phyloP scores from a whole-genome alignment of 2,113 vertebrate species.

The Haliaeetus leucogaster region DNA sequence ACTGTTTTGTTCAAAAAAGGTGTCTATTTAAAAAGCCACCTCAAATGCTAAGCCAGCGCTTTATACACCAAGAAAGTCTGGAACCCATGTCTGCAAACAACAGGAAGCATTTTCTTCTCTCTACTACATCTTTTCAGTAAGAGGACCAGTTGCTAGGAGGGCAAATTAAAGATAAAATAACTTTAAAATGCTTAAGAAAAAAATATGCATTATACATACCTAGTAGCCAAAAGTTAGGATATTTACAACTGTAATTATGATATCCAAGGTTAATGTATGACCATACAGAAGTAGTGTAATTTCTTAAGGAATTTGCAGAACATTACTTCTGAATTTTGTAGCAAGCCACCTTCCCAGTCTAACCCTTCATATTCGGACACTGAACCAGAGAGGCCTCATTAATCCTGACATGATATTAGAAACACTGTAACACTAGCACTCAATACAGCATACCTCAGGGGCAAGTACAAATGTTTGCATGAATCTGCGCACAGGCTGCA shows the following conservation, averaged over 20 bases:
- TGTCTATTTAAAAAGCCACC: neutral
- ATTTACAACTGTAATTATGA: neutral
- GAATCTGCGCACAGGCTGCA: constrained; percentile 95
- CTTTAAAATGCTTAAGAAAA: neutral
- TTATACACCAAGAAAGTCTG: neutral
- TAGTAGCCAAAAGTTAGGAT: neutral
- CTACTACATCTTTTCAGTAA: neutral
- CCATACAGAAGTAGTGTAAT: accelerated
- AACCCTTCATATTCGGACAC: neutral
- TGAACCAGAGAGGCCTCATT: neutral
- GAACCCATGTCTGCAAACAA: accelerated
- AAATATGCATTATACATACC: neutral
- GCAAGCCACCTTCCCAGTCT: neutral
- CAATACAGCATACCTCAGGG: constrained; percentile 81
- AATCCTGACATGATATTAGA: accelerated
- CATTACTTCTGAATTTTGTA: neutral
- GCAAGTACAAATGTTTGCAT: constrained; percentile 98
- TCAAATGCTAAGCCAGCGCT: neutral
- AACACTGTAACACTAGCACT: neutral
- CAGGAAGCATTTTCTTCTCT: neutral
- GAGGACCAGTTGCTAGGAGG: neutral
- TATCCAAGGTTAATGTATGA: accelerated
- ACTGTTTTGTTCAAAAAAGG: neutral
- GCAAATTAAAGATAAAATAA: neutral
- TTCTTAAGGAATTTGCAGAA: neutral